Evolutionary conservation across 2,797 vertebrate genomes (phyloP), one percentile per base, ranked within the genome.

Genomic region (Spatula versicolor): DNA sequence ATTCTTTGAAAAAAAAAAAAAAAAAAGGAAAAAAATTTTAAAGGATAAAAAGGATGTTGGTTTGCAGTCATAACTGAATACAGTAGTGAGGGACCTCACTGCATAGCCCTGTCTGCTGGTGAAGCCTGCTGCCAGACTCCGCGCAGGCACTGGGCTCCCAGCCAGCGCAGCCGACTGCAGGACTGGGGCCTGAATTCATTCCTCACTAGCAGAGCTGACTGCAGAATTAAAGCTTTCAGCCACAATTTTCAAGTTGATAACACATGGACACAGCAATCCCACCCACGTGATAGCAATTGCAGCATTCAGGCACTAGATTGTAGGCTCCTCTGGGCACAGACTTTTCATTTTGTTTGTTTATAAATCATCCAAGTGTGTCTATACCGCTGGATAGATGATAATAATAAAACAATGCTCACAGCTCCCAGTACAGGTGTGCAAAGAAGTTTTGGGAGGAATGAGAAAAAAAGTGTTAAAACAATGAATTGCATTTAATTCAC

Each of bases 221-320:
- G 92, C 79, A 33, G 93, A 96, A 92, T 94, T 95, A 92, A 90
- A 94, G 85, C 95, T 95, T 93, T 93, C 92, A 95, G 87, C 59
- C 67, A 80, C 89, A 93, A 83, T 94, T 96, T 96, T 91, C 95
- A 93, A 95, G 80, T 39, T 93, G 95, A 82, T 94, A 93, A 91
- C 77, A 84, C 87, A 92, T n/a, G 73, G 83, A 87, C 85, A 79
- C 67, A 92, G 91, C 77, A 91, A 79, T 96, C 63, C 90, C 50
- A 80, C 85, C 73, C 89, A 88, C 10, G 37, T 94, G 93, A 96
- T 14, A 81, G 63, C 22, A 20, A 83, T 76, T 88, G 89, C 69
- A 66, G 66, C 66, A 59, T 86, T 85, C 59, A 66, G 63, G 63
- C 71, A 20, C 60, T 91, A 82, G 80, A 76, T 6, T 54, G 63